Evolutionary conservation across 2,113 vertebrate species (phyloP), one percentile per base, ranked within the genome.

Genomic region (Struthio camelus): DNA sequence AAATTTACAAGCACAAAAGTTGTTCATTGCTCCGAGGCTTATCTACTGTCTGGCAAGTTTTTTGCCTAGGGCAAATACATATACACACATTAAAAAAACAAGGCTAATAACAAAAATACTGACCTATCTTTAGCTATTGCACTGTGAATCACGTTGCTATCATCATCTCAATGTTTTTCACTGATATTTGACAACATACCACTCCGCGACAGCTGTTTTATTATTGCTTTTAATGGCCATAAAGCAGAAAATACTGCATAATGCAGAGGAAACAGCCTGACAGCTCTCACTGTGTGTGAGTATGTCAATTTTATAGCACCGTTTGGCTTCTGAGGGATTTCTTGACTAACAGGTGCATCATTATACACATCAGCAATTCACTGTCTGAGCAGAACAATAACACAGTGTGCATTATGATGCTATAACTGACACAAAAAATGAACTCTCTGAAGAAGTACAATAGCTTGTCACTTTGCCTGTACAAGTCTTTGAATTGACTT

Each of bases 261-360:
- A 97, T 95, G 89, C 90, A 95, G 89, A 51, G 28, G 92, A 94
- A 97, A 91, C 50, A 85, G 96, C 84, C 80, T 90, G 89, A 95
- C 94, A 96, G 80, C 53, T 80, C 80, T 91, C 65, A 32, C 40
- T 96, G 90, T 28, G 11, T n/a, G 28, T 8, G 22, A 96, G 25
- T 84, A 94, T 87, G 82, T 92, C 95, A 98, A 73, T 95, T 97
- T 95, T 81, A 86, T 94, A 61, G 91, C 89, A 83, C 78, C 0
- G 0, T 93, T 97, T 93, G 91, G 92, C 94, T 96, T 97, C 92
- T 70, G 64, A 95, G 93, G 81, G 87, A 94, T 98, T 98, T 97
- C 97, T 97, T 97, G 87, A 96, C 92, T 97, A 97, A 90, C 97
- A 97, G 97, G 94, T 96, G 96, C 95, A 93, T 93, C 91, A 85